A percentile compares a stretch with the other conserved stretches of the same genome.
Evolutionary conservation across 2,888 invertebrate genomes (phyloP).

Genomic region (Sabatieria punctata): DNA sequence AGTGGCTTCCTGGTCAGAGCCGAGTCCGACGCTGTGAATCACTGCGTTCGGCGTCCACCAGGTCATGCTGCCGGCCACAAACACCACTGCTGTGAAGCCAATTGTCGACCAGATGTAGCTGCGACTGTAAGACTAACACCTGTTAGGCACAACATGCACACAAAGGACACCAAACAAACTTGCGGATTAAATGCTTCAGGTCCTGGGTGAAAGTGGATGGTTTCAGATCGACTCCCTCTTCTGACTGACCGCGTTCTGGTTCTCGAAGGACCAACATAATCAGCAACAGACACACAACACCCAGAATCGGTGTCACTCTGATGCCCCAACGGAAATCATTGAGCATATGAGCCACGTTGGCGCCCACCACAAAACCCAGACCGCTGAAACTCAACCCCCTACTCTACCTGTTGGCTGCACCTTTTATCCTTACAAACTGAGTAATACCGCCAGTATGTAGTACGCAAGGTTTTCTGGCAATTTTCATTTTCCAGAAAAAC

Average conservation of each 20-base stretch:
- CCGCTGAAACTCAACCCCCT: conserved; percentile 49
- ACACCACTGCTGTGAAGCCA: conserved; percentile 92
- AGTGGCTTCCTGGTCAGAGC: no score
- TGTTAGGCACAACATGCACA: no score
- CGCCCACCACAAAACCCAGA: conserved; percentile 83
- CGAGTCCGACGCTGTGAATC: background rate
- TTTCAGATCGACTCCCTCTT: conserved; percentile 46
- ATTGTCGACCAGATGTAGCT: conserved; percentile 82
- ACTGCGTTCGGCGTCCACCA: conserved; percentile 74
- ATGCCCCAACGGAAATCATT: conserved; percentile 78
- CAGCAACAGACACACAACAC: conserved; percentile 57
- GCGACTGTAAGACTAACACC: conserved; percentile 36
- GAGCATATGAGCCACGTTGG: conserved; percentile 53
- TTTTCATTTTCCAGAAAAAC: no score
- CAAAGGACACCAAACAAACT: no score
- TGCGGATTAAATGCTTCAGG: no score
- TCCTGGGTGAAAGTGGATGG: conserved; percentile 17
- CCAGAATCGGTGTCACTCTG: conserved; percentile 66
- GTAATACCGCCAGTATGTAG: no score
- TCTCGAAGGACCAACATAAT: conserved; percentile 58
- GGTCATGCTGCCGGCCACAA: conserved; percentile 83
- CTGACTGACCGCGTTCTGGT: conserved; percentile 54
- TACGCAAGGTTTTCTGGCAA: no score
- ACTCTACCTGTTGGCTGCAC: no score
- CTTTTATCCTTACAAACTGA: no score